Percentiles rank a stretch among this genome's conserved stretches.
These are phyloP conservation scores for Drosophila colorata DNA, from an alignment of 2,888 invertebrate genomes.

Conservation along the genomic window DNA sequence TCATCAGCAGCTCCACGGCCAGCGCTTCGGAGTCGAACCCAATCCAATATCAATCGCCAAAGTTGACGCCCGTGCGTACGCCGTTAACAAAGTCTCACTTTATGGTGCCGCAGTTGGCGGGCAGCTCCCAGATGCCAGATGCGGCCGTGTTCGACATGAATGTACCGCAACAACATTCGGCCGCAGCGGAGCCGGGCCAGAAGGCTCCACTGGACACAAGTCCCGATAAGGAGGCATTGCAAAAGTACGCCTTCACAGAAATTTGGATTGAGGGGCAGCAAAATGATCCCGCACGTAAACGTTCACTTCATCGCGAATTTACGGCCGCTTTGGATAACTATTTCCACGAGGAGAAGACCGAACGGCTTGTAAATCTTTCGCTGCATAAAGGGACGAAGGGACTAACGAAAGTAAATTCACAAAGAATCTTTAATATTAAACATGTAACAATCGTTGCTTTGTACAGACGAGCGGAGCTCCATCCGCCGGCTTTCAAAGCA, in stretches of 20 bases:
- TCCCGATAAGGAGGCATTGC: constrained; percentile 5
- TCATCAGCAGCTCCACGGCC: neutral
- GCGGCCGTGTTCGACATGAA: constrained; percentile 31
- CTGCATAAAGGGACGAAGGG: neutral
- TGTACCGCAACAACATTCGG: neutral
- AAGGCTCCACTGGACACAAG: constrained; percentile 6
- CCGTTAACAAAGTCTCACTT: neutral
- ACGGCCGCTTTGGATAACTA: constrained; percentile 38
- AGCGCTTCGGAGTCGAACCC: neutral
- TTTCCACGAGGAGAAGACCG: constrained; percentile 3
- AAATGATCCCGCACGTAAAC: neutral
- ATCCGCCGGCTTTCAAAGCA: neutral
- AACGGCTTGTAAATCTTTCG: neutral
- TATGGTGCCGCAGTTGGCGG: constrained; percentile 3
- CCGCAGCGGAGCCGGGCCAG: neutral
- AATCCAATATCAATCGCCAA: neutral
- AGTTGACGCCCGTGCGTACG: neutral
- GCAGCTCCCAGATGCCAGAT: constrained; percentile 12
- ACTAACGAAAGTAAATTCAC: constrained; percentile 11
- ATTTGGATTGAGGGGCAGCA: constrained; percentile 55
- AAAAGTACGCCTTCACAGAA: constrained; percentile 50
- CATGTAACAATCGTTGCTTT: neutral
- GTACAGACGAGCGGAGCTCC: constrained; percentile 4
- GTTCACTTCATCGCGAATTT: constrained; percentile 18
- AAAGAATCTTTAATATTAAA: neutral